phyloP scores from a whole-genome alignment of 1,140 invertebrate species.

The Solenopsis invicta region DNA sequence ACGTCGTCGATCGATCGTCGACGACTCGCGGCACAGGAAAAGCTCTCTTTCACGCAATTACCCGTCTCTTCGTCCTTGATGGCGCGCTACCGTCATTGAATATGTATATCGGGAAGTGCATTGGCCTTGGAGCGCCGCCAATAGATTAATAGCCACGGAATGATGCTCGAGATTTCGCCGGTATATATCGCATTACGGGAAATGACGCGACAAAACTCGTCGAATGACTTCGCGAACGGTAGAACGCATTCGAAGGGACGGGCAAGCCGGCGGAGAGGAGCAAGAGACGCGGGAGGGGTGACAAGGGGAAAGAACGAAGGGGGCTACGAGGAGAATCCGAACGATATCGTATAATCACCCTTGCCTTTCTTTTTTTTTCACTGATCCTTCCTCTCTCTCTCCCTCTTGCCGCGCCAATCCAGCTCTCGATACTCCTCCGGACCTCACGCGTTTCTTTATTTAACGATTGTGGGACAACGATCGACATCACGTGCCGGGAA shows the following conservation, averaged over 20 bases:
- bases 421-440: constrained; percentile 19
- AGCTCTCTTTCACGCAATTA: constrained; percentile 66
- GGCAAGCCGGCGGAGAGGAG: background rate
- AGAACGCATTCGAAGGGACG: constrained; percentile 57
- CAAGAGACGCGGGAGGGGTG: background rate
- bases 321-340: constrained; percentile 32
- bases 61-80: constrained; percentile 58
- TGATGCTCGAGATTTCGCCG: constrained; percentile 84
- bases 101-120: constrained; percentile 84
- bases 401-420: background rate
- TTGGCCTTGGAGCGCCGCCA: constrained; percentile 84
- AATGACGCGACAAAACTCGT: constrained; percentile 81
- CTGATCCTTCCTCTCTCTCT: constrained; percentile 1
- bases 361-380: constrained; percentile 60
- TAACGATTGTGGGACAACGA: constrained; percentile 51
- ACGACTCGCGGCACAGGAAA: constrained; percentile 54
- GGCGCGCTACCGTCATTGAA: constrained; percentile 75
- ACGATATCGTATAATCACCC: constrained; percentile 72
- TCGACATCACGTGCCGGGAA: constrained; percentile 40
- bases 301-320: background rate
- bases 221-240: constrained; percentile 77
- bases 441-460: constrained; percentile 58
- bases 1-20: constrained; percentile 45
- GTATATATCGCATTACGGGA: constrained; percentile 83
- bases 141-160: constrained; percentile 86